Evolutionary conservation across 2,113 vertebrate genomes (phyloP).

Genomic region (Steatornis caripensis): DNA sequence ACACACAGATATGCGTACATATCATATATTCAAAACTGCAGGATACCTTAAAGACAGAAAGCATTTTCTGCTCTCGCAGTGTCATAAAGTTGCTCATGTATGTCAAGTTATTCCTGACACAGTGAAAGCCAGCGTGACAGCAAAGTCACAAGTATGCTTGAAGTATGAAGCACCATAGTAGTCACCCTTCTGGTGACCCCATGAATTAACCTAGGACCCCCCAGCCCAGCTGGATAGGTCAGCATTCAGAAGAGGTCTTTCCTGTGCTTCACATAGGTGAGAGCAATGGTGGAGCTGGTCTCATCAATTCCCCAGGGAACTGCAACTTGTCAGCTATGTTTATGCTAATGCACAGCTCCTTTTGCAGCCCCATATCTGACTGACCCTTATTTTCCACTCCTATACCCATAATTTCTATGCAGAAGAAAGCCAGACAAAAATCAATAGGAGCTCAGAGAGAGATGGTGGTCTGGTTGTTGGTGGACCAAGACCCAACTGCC

Average conservation of each 20-base stretch:
- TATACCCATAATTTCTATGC: background rate
- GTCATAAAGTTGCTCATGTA: background rate
- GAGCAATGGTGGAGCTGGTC: background rate
- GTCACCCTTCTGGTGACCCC: background rate
- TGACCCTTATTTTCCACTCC: background rate
- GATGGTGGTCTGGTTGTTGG: background rate
- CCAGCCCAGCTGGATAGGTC: background rate
- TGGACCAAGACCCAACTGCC: background rate
- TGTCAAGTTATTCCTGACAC: rapidly evolving
- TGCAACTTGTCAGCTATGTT: background rate
- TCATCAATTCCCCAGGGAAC: background rate
- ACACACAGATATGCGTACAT: background rate
- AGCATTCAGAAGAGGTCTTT: background rate
- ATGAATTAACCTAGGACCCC: background rate
- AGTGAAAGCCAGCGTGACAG: background rate
- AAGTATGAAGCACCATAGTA: background rate
- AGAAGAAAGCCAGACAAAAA: background rate
- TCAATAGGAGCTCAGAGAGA: background rate
- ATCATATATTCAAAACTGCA: background rate
- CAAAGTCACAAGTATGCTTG: background rate
- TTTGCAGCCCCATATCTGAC: background rate
- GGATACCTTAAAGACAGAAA: background rate
- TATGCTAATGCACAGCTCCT: background rate
- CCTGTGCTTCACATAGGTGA: background rate
- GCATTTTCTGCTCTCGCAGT: background rate